These are phyloP conservation scores for Toxonevra muliebris DNA, from an alignment of 2,888 invertebrate genomes.

Conservation along the genomic window DNA sequence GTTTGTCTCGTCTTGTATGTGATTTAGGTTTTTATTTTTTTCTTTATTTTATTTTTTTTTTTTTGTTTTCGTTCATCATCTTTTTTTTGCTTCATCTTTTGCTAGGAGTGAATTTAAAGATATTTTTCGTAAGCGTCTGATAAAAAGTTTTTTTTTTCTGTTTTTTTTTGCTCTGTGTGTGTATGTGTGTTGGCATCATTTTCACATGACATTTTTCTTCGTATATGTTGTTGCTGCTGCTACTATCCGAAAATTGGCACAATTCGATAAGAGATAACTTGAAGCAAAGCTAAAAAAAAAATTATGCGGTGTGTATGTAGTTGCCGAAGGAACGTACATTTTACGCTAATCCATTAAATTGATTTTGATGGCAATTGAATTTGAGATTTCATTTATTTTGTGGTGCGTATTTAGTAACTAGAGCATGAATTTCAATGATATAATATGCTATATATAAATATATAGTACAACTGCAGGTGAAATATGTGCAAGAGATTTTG, in stretches of 20 bases:
- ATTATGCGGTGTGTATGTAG: no score
- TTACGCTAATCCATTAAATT: slow-evolving; percentile 56
- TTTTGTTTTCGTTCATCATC: neutral
- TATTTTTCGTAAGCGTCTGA: neutral
- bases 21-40: slow-evolving; percentile 25
- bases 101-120: no score
- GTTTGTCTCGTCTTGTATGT: slow-evolving; percentile 47
- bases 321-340: neutral
- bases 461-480: no score
- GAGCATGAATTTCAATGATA: slow-evolving; percentile 45
- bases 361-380: slow-evolving; percentile 52
- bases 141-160: neutral
- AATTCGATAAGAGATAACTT: slow-evolving; percentile 56
- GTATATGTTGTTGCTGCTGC: neutral
- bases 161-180: no score
- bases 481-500: no score
- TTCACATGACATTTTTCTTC: neutral
- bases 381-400: neutral
- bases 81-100: neutral
- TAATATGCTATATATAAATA: neutral
- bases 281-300: no score
- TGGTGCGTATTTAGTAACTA: neutral
- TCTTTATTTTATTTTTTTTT: slow-evolving; percentile 25
- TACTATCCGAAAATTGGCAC: slow-evolving; percentile 50
- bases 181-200: neutral